Percentiles rank a stretch among this genome's conserved stretches.
Conservation (phyloP, 2,113 vertebrate genomes). For the Sorex araneus region DNA sequence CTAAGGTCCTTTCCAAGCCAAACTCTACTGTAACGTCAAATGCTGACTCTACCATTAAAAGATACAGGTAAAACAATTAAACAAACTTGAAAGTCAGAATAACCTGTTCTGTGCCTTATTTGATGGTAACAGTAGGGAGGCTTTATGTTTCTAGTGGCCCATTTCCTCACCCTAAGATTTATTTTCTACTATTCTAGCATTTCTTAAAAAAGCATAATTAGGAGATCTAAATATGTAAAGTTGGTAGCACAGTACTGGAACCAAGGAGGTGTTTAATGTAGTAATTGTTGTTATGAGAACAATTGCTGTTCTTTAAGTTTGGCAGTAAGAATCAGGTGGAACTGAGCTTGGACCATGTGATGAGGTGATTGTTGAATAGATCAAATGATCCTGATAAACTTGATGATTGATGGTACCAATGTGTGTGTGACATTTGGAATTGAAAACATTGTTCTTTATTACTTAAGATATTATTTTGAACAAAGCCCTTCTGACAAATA, state of each 20-base stretch:
- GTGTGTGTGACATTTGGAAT: neutral
- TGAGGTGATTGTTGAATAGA: neutral
- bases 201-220: neutral
- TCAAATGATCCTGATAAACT: neutral
- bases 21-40: neutral
- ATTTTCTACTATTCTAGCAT: neutral
- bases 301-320: neutral
- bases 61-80: neutral
- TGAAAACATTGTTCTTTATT: slow-evolving; percentile 15
- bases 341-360: neutral
- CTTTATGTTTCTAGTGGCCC: neutral
- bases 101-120: neutral
- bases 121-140: neutral
- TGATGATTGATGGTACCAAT: neutral
- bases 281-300: neutral
- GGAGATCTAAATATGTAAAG: neutral
- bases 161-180: slow-evolving; percentile 3
- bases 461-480: slow-evolving; percentile 6
- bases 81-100: neutral
- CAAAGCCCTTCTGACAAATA: neutral
- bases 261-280: neutral
- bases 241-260: neutral
- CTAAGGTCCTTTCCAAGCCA: neutral
- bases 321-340: neutral
- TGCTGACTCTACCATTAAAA: neutral